Evolutionary conservation across 2,888 invertebrate genomes (phyloP).

Genomic region (Pecten maximus): DNA sequence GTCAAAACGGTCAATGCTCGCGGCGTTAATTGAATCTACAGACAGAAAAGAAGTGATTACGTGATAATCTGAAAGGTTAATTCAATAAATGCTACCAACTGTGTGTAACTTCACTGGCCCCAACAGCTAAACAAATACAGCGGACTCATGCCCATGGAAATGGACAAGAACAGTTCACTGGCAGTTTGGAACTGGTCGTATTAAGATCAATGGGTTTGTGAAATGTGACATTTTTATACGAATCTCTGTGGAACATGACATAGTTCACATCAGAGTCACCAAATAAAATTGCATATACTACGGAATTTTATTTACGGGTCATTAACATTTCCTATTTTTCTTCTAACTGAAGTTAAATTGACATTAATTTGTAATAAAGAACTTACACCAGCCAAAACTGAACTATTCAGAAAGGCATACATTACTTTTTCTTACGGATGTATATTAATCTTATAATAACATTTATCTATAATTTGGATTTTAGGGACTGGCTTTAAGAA

Average conservation of each 20-base stretch:
- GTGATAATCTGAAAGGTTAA: neutral
- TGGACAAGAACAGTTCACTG: neutral
- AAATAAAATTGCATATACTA: too few relatives aligned
- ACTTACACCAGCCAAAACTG: too few relatives aligned
- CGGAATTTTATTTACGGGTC: too few relatives aligned
- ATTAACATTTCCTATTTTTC: too few relatives aligned
- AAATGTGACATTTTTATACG: slow-evolving; percentile 30
- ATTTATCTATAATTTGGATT: too few relatives aligned
- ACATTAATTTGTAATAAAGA: too few relatives aligned
- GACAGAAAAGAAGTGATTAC: neutral
- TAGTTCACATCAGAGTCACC: too few relatives aligned
- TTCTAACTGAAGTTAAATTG: too few relatives aligned
- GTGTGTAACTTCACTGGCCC: neutral
- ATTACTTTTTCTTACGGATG: too few relatives aligned
- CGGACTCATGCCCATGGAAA: neutral
- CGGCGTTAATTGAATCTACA: neutral
- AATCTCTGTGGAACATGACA: neutral
- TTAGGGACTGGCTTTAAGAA: too few relatives aligned
- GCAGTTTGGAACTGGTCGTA: neutral
- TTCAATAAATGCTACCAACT: neutral
- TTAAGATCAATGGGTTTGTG: neutral
- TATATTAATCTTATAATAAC: too few relatives aligned
- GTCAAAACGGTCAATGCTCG: neutral
- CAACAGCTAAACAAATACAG: neutral
- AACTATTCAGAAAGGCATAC: too few relatives aligned